Percentiles rank a stretch among this genome's conserved stretches.
phyloP scores from a whole-genome alignment of 1,140 invertebrate genomes.

The Archivesica marissinica region DNA sequence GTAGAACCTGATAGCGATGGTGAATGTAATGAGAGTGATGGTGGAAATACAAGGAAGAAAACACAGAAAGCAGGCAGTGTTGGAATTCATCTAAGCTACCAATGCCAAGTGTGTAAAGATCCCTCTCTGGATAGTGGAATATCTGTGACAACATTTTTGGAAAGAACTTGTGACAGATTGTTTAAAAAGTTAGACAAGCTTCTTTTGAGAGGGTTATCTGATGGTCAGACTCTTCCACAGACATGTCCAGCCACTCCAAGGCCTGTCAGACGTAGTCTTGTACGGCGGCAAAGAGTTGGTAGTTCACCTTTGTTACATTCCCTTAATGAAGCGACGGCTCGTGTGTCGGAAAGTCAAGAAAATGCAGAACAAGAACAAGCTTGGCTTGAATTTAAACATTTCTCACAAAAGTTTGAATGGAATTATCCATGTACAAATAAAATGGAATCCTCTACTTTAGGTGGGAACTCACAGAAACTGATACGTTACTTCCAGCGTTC shows the following conservation, averaged over 20 bases:
- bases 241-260: slow-evolving; percentile 31
- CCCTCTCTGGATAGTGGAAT: not conserved
- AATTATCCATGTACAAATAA: not conserved
- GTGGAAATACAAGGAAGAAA: not conserved
- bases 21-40: not conserved
- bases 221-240: slow-evolving; percentile 24
- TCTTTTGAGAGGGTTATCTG: slow-evolving; percentile 4
- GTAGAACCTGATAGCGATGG: not conserved
- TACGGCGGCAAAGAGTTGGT: slow-evolving; percentile 38
- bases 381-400: slow-evolving; percentile 57
- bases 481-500: slow-evolving; percentile 69
- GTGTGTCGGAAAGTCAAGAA: slow-evolving; percentile 2
- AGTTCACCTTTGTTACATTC: slow-evolving; percentile 38
- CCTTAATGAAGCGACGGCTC: not conserved
- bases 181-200: slow-evolving; percentile 50
- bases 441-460: not conserved
- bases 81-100: not conserved
- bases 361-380: slow-evolving; percentile 4
- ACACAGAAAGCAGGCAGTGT: not conserved
- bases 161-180: slow-evolving; percentile 28
- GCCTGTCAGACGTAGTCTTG: not conserved
- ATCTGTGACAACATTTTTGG: slow-evolving; percentile 3
- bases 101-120: not conserved
- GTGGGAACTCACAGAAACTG: slow-evolving; percentile 55
- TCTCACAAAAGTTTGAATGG: slow-evolving; percentile 38